A percentile compares a stretch with the other conserved stretches of the same genome.
phyloP scores from a whole-genome alignment of 2,113 vertebrate species.

The Chaetodon auriga region DNA sequence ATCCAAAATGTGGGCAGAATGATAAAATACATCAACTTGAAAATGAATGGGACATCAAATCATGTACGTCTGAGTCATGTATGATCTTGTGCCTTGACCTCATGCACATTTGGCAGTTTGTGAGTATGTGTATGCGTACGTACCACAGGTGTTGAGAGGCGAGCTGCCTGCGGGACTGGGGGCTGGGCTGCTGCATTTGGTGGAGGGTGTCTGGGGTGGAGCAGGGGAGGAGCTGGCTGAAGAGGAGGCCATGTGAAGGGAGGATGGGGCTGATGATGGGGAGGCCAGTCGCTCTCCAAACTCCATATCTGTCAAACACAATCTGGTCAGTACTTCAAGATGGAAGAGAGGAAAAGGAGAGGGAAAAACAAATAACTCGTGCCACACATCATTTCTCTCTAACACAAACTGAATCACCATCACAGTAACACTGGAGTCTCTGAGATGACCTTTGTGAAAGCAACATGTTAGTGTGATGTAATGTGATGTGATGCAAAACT shows the following conservation, averaged over 20 bases:
- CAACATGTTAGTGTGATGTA: not conserved
- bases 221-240: constrained; percentile 85
- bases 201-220: constrained; percentile 77
- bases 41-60: constrained; percentile 24
- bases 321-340: constrained; percentile 64
- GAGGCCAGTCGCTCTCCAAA: constrained; percentile 89
- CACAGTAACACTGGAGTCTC: not conserved
- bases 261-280: constrained; percentile 82
- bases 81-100: not conserved
- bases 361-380: not conserved
- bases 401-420: constrained; percentile 1
- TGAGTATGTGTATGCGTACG: not conserved
- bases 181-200: constrained; percentile 85
- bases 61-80: constrained; percentile 12
- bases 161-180: constrained; percentile 80
- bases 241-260: constrained; percentile 82
- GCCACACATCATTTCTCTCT: not conserved
- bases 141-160: constrained; percentile 88
- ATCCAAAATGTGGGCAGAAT: constrained; percentile 19
- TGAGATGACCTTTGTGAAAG: not conserved
- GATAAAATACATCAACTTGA: not conserved
- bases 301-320: constrained; percentile 91
- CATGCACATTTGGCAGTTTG: not conserved
- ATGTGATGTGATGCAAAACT: no score
- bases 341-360: constrained; percentile 2